Conservation (phyloP, 2,888 invertebrate genomes). For the Hybos culiciformis region DNA sequence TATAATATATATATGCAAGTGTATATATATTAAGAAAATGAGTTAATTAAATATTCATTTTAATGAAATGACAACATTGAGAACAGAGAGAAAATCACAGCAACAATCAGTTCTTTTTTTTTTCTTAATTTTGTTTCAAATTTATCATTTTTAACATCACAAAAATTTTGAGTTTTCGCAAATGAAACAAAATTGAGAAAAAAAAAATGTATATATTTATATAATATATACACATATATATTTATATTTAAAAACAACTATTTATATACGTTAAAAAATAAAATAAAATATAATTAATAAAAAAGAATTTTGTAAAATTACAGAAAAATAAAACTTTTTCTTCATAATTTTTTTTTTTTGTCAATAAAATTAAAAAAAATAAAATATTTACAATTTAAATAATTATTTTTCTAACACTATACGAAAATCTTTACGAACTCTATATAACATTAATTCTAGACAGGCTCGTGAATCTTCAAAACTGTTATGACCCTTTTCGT, state of each 20-base stretch:
- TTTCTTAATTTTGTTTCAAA: slow-evolving; percentile 2
- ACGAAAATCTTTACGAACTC: slow-evolving; percentile 45
- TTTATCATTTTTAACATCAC: too few relatives aligned
- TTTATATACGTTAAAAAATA: slow-evolving; percentile 3
- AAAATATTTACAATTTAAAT: background rate
- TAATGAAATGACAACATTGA: slow-evolving; percentile 15
- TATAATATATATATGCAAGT: too few relatives aligned
- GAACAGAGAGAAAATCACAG: slow-evolving; percentile 32
- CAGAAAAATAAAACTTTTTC: background rate
- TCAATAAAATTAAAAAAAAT: background rate
- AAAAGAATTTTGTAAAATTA: background rate
- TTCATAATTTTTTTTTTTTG: background rate
- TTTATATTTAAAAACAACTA: too few relatives aligned
- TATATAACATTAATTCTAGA: slow-evolving; percentile 75
- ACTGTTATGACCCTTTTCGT: slow-evolving; percentile 68
- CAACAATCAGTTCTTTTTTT: slow-evolving; percentile 34
- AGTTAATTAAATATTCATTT: too few relatives aligned
- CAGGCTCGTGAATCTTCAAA: slow-evolving; percentile 85
- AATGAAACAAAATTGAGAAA: too few relatives aligned
- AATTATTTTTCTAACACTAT: slow-evolving; percentile 9
- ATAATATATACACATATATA: too few relatives aligned
- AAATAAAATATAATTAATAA: background rate
- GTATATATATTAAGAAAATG: too few relatives aligned
- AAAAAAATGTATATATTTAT: too few relatives aligned
- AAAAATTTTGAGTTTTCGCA: too few relatives aligned